A percentile compares a stretch with the other conserved stretches of the same genome.
phyloP scores from a whole-genome alignment of 2,888 invertebrate species.

The Temnothorax ravouxi region DNA sequence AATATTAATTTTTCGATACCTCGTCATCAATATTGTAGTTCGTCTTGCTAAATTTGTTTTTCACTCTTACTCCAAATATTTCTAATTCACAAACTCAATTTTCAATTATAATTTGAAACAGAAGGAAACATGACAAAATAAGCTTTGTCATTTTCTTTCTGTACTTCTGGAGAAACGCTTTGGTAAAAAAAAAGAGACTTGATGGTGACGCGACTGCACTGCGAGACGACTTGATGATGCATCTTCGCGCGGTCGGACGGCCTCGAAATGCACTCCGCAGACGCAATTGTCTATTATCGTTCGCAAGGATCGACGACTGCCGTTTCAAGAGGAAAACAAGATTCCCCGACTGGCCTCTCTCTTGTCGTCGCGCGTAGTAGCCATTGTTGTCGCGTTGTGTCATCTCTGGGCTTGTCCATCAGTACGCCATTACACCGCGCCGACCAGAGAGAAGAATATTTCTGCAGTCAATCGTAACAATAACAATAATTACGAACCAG shows the following conservation, averaged over 20 bases:
- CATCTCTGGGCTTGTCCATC: slow-evolving; percentile 76
- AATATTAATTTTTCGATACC: not conserved
- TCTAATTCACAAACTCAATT: not conserved
- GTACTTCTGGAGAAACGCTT: slow-evolving; percentile 23
- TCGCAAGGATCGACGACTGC: slow-evolving; percentile 37
- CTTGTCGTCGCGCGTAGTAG: slow-evolving; percentile 60
- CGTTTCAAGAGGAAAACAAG: slow-evolving; percentile 31
- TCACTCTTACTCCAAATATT: not conserved
- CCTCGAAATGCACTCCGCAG: slow-evolving; percentile 49
- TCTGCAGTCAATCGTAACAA: slow-evolving; percentile 56
- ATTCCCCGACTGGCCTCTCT: slow-evolving; percentile 20
- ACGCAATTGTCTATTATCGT: slow-evolving; percentile 32
- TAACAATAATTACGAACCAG: slow-evolving; percentile 65
- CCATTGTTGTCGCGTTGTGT: slow-evolving; percentile 76
- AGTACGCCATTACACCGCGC: slow-evolving; percentile 70
- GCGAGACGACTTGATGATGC: slow-evolving; percentile 25
- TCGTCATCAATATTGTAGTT: not conserved
- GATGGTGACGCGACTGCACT: not conserved
- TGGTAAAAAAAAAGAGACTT: slow-evolving; percentile 33
- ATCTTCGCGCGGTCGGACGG: slow-evolving; percentile 21
- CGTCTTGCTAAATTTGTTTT: not conserved
- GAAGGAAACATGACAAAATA: not conserved
- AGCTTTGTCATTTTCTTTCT: slow-evolving; percentile 22
- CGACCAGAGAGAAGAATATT: slow-evolving; percentile 34
- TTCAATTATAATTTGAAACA: not conserved